Evolutionary conservation across 2,888 invertebrate species (phyloP), one percentile per base, ranked within the genome.

Genomic region (Hypomecis atomaria): DNA sequence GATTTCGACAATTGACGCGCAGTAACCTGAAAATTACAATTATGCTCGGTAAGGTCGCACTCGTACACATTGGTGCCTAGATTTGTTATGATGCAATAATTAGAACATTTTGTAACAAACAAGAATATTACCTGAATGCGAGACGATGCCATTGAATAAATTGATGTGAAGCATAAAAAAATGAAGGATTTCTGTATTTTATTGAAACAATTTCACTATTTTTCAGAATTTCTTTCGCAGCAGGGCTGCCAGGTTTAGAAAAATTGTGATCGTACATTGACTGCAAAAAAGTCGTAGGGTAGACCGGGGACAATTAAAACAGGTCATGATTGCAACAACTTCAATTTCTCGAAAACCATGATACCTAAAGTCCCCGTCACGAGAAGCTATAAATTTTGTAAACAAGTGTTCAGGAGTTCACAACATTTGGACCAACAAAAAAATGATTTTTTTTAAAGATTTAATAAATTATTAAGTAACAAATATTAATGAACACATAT

Each of bases 1-100:
- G 93, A 91, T 81, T 93, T 90, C 10, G 90, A 86, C 67, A 92
- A 77, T 69, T 89, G 89, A 76, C 90, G 92, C 75, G 85, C 88
- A 82, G 91, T 86, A 81, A 86, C 83, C 92, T 92, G 81, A 78
- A 87, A 88, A 67, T 73, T 70, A 71, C 60, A 88, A 67, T 73
- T 70, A 71, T 61, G 66, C 74, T 76, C 69, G 69, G 72, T 74
- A 81, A 84, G 80, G 77, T 81, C 76, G 70, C 66, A 71, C 65
- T 74, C 65, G 69, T 71, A 71, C 61, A 56, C 44, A 49, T n/a
- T 33, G 63, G 34, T 10, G 40, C 37, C 38, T n/a, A 23, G 9
- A 9, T 37, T 44, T 34, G 5, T 23, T 59, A 65, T 62, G 62
- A 67, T 67, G 69, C 64, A 79, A 83, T 79, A 82, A 38, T 23